Percentiles rank a stretch among this genome's conserved stretches.
Conservation (phyloP, 2,888 invertebrate species). For the Drosophila pegasa region DNA sequence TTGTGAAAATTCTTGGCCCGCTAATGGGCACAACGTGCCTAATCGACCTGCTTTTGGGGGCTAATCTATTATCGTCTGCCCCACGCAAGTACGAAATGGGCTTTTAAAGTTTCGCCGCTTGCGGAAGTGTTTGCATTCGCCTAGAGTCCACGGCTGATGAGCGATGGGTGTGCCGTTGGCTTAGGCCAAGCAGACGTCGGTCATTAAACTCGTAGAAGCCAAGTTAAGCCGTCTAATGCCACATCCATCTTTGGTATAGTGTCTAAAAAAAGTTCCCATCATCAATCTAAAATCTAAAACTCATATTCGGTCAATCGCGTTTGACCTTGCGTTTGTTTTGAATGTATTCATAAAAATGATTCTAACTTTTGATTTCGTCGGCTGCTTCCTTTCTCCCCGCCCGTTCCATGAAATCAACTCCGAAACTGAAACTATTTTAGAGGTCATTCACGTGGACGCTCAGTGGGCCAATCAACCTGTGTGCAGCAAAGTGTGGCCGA, state of each 20-base stretch:
- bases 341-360: constrained; percentile 50
- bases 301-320: constrained; percentile 60
- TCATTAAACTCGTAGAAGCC: constrained; percentile 66
- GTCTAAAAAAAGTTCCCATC: constrained; percentile 54
- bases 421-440: constrained; percentile 46
- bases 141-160: constrained; percentile 3
- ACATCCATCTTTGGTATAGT: constrained; percentile 55
- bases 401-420: not conserved
- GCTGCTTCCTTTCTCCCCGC: constrained; percentile 22
- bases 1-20: constrained; percentile 44
- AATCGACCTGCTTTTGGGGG: constrained; percentile 43
- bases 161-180: constrained; percentile 33
- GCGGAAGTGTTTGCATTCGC: constrained; percentile 55
- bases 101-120: constrained; percentile 67
- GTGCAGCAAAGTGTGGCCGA: constrained; percentile 71
- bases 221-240: constrained; percentile 16
- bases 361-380: constrained; percentile 66
- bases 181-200: constrained; percentile 38
- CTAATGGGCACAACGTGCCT: constrained; percentile 53
- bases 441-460: constrained; percentile 69
- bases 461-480: constrained; percentile 59
- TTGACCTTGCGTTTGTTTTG: constrained; percentile 71
- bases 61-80: constrained; percentile 52
- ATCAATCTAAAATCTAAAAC: constrained; percentile 55
- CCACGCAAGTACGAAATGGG: constrained; percentile 45